Conservation (phyloP, 2,113 vertebrate species). For the Coreoperca whiteheadi region DNA sequence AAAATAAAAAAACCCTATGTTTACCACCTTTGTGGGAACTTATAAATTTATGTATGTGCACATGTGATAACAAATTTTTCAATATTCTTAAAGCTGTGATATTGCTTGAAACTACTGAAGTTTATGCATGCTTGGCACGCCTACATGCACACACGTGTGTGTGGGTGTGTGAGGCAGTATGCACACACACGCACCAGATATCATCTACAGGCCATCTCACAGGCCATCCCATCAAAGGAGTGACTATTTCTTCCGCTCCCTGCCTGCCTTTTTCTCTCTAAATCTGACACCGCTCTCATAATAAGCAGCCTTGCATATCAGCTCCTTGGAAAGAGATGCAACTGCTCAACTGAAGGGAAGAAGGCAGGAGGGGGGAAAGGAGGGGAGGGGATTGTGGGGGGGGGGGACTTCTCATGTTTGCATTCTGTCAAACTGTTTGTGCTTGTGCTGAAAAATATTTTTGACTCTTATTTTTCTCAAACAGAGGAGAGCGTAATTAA, state of each 20-base stretch:
- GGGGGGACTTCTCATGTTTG: conserved; percentile 54
- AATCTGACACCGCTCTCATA: conserved; percentile 93
- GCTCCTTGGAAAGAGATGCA: conserved; percentile 96
- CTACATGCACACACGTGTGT: conserved; percentile 13
- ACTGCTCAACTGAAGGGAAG: conserved; percentile 78
- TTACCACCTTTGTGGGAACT: conserved; percentile 69
- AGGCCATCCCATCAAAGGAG: conserved; percentile 79
- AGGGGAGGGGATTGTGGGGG: not conserved
- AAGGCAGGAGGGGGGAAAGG: conserved; percentile 42
- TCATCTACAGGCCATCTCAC: conserved; percentile 75
- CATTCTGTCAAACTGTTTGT: conserved; percentile 72
- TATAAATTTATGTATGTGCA: conserved; percentile 72
- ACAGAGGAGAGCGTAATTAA: conserved; percentile 75
- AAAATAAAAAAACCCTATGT: conserved; percentile 46
- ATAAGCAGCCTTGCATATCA: conserved; percentile 98
- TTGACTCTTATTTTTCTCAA: conserved; percentile 70
- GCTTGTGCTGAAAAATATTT: conserved; percentile 75
- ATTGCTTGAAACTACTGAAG: conserved; percentile 64
- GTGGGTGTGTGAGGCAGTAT: too few relatives aligned
- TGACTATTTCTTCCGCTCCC: conserved; percentile 67
- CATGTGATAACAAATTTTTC: conserved; percentile 70
- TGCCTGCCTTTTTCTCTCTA: conserved; percentile 62
- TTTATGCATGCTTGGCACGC: conserved; percentile 50
- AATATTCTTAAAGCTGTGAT: conserved; percentile 76
- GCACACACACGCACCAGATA: conserved; percentile 51